Base-by-base conservation (phyloP, 1,140 invertebrate species). In the Macrocentrus cingulum region DNA sequence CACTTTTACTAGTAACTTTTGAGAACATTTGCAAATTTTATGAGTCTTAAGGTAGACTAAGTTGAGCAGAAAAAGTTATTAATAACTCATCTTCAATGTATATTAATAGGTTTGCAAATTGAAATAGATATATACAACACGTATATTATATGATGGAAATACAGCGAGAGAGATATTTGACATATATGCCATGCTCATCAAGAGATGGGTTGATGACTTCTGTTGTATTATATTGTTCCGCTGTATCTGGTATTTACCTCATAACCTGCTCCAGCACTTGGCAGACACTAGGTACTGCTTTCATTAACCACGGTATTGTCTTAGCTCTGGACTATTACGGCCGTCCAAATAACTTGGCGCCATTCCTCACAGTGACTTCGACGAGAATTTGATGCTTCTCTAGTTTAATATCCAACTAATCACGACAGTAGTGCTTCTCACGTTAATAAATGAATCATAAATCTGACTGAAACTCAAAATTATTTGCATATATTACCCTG, bases 231-330 rank as follows among this genome's bases (percentile, higher is more conserved):
- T 63, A 74, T 70, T 76, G 68, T 76, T 75, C n/a, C 71, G 66
- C 66, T 72, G 72, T 74, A 72, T 74, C 66, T 66, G 64, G 64
- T 73, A 68, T 76, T 75, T 74, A 74, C 69, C 66, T 65, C 46
- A 49, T 49, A 49, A 49, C n/a, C 32, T 59, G 63, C 55, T 39
- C 51, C 41, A 48, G 50, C 42, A 39, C 41, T 55, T 61, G 44
- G 49, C 15, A 37, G 50, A 50, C 36, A n/a, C n/a, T 22, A 59
- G 59, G 36, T 62, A 49, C 62, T 62, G 74, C 70, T 78, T 75
- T 76, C 70, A 49, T 49, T 49, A 49, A 32, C 46, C 46, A 16
- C 46, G 23, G 72, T 71, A 78, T 75, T 77, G 75, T 78, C 66
- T 71, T 49, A 49, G 29, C 62, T 60, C 51, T 16, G 46, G 3